Evolutionary conservation across 2,797 vertebrate species (phyloP), one percentile per base, ranked within the genome.

Genomic region (Semaprochilodus insignis): DNA sequence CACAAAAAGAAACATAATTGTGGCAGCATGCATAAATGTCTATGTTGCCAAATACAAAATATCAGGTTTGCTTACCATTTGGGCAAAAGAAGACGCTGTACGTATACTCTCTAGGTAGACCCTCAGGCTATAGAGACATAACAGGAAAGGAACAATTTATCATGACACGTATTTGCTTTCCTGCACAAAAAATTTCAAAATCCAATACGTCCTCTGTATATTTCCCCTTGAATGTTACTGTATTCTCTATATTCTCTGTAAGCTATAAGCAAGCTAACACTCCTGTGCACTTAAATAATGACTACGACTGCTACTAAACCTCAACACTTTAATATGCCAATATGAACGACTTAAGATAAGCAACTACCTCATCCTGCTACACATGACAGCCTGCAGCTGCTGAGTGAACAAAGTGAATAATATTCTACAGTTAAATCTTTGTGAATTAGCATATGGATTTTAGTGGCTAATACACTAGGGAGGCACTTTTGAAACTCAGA

Each of bases 11-110:
- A 48, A 52, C 23, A 74, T 25, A 62, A 25, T 52, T 77, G 1
- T 63, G 17, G 59, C n/a, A 66, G n/a, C n/a, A 60, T 62, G 48
- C 48, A 7, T 52, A 14, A 27, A 71, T 6, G 16, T 54, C 25
- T 51, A 21, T 0, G 14, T 25, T 23, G 23, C 6, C n/a, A 25
- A 54, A 15, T 21, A 55, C 23, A 34, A 54, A 74, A 74, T 36
- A 57, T 57, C 8, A 48, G 31, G 31, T 31, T 31, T 31, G 31
- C 95, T 95, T 90, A 97, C 97, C 97, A 76, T 97, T 97, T 23
- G 97, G 97, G 84, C 97, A 98, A 93, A 99, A 98, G 93, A 98
- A 98, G 59, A 98, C 96, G 0, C 97, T 98, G 91, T 98, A 98
- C 16, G 97, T 97, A 77, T 98, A 98, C 75, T 97, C 95, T 87